Percentiles rank a stretch among this genome's conserved stretches.
phyloP scores from a whole-genome alignment of 2,113 vertebrate species.

The Megaleporinus macrocephalus region DNA sequence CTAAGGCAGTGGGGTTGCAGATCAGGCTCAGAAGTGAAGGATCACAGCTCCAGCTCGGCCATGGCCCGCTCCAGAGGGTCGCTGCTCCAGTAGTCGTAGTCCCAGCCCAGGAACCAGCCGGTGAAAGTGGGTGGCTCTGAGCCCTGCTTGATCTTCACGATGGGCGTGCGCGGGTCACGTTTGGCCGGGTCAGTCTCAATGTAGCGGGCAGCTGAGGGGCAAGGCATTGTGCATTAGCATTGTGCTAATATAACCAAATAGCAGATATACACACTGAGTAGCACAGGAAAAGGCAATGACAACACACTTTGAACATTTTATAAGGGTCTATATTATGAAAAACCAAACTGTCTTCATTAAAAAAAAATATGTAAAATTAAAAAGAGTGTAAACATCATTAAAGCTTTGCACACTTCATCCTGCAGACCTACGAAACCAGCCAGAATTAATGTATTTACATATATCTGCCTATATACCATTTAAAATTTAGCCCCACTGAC shows the following conservation, averaged over 20 bases:
- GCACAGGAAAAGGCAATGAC: too few species aligned
- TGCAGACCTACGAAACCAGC: too few species aligned
- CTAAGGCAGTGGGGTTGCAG: constrained; percentile 50
- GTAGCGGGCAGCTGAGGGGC: constrained; percentile 85
- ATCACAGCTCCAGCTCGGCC: constrained; percentile 87
- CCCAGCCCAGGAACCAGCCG: constrained; percentile 98
- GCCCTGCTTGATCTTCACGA: constrained; percentile 87
- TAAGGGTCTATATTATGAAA: too few species aligned
- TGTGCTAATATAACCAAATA: not conserved
- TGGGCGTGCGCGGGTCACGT: constrained; percentile 85
- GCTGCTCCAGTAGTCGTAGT: constrained; percentile 88
- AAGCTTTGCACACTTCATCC: too few species aligned
- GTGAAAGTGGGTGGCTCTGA: constrained; percentile 94
- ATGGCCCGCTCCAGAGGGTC: constrained; percentile 90
- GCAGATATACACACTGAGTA: not conserved
- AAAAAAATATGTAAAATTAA: too few species aligned
- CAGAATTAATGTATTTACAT: too few species aligned
- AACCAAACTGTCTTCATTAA: too few species aligned
- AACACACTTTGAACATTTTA: too few species aligned
- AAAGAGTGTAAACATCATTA: too few species aligned
- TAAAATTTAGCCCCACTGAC: too few species aligned
- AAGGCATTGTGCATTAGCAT: not conserved
- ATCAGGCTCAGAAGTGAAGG: constrained; percentile 54
- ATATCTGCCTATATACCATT: too few species aligned
- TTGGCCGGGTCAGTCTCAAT: constrained; percentile 90